Conservation (phyloP, 2,888 invertebrate species). For the Cremastobaeus sp. region DNA sequence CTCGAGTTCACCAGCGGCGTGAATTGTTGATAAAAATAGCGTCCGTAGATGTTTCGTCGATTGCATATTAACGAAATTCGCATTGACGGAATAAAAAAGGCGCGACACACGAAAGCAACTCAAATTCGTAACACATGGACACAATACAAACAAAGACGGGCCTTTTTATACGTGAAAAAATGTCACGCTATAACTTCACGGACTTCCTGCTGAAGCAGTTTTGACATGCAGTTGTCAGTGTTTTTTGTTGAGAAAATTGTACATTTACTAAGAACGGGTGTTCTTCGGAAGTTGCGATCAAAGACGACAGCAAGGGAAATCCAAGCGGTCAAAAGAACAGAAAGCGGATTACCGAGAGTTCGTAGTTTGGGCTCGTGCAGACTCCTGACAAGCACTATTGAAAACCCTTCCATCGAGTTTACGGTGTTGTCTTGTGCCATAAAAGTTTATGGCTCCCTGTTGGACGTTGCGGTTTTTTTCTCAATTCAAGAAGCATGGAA, state of each 20-base stretch:
- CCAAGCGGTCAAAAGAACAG: conserved; percentile 62
- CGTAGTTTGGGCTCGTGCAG: conserved; percentile 63
- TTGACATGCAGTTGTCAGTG: conserved; percentile 53
- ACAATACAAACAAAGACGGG: conserved; percentile 26
- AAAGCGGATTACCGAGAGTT: conserved; percentile 65
- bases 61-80: conserved; percentile 21
- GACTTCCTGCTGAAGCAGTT: conserved; percentile 52
- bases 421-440: conserved; percentile 63
- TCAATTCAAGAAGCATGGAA: conserved; percentile 46
- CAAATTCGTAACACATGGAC: conserved; percentile 23
- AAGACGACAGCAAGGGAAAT: conserved; percentile 60
- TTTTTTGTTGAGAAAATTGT: conserved; percentile 52
- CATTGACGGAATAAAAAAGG: conserved; percentile 12
- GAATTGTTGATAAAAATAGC: no score
- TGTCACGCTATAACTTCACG: conserved; percentile 50
- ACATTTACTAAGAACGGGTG: conserved; percentile 49
- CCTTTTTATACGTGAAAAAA: conserved; percentile 49
- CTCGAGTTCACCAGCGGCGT: no score
- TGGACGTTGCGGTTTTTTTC: conserved; percentile 69
- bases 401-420: conserved; percentile 66
- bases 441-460: conserved; percentile 69
- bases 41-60: no score
- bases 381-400: conserved; percentile 51
- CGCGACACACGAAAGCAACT: not conserved
- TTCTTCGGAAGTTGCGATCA: conserved; percentile 54